Percentiles rank a stretch among this genome's conserved stretches.
These are phyloP conservation scores for Urocolius indicus DNA, from an alignment of 2,113 vertebrate species.

Conservation along the genomic window DNA sequence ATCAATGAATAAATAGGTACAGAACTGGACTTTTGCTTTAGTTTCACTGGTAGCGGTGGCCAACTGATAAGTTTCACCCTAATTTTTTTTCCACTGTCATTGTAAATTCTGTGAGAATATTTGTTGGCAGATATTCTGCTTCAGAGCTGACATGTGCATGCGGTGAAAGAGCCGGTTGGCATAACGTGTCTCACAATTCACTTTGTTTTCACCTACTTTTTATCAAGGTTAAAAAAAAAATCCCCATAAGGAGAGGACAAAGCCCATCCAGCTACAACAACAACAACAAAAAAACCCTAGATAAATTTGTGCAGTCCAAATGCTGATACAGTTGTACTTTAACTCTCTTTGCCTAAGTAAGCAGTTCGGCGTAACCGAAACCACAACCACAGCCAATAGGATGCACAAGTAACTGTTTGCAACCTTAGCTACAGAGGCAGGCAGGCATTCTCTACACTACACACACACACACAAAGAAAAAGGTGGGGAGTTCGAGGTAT, in stretches of 20 bases:
- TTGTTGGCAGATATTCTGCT: background rate
- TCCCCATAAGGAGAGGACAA: background rate
- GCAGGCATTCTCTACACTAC: background rate
- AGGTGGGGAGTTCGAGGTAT: background rate
- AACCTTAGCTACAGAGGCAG: background rate
- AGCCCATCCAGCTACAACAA: background rate
- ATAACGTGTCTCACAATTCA: background rate
- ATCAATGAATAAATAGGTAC: background rate
- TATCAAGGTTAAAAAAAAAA: background rate
- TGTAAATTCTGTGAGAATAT: background rate
- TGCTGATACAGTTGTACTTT: conserved; percentile 3
- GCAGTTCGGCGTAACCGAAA: background rate
- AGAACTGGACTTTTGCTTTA: background rate
- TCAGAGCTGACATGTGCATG: background rate
- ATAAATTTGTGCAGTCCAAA: background rate
- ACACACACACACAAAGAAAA: background rate
- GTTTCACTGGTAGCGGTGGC: background rate
- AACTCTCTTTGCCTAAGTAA: conserved; percentile 27
- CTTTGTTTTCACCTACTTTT: background rate
- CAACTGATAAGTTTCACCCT: too few relatives aligned
- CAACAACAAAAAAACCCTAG: background rate
- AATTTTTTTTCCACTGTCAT: background rate
- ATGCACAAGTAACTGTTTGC: background rate
- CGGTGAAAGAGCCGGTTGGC: background rate
- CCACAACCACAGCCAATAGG: background rate